Conservation (phyloP, 2,797 vertebrate species). For the Gadopsis bispinosus region DNA sequence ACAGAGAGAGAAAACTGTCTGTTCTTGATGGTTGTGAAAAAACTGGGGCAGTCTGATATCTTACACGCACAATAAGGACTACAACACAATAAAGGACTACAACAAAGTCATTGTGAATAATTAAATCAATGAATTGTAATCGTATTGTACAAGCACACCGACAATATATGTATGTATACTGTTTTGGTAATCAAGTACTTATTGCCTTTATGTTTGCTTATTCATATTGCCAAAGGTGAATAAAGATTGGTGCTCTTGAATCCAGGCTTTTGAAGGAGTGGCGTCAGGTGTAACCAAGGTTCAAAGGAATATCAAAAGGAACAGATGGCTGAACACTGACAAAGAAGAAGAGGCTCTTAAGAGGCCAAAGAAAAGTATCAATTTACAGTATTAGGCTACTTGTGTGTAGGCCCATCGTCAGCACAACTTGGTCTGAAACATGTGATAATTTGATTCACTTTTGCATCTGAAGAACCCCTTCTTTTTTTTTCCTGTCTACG, state of each 20-base stretch:
- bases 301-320: not conserved
- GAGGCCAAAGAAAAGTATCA: too few species aligned
- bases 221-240: not conserved
- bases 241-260: not conserved
- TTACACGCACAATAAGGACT: not conserved
- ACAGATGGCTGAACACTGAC: not conserved
- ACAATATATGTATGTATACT: not conserved
- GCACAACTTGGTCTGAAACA: not conserved
- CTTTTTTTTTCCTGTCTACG: not conserved
- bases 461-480: not conserved
- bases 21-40: conserved; percentile 2
- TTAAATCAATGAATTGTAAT: not conserved
- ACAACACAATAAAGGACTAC: not conserved
- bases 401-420: not conserved
- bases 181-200: not conserved
- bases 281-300: too few species aligned
- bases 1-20: conserved; percentile 8
- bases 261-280: not conserved
- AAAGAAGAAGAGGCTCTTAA: not conserved
- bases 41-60: not conserved
- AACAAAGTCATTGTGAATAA: not conserved
- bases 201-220: not conserved
- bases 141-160: not conserved
- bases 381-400: too few species aligned
- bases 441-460: not conserved